Evolutionary conservation across 2,797 vertebrate genomes (phyloP).

Genomic region (Myotis pilosus): DNA sequence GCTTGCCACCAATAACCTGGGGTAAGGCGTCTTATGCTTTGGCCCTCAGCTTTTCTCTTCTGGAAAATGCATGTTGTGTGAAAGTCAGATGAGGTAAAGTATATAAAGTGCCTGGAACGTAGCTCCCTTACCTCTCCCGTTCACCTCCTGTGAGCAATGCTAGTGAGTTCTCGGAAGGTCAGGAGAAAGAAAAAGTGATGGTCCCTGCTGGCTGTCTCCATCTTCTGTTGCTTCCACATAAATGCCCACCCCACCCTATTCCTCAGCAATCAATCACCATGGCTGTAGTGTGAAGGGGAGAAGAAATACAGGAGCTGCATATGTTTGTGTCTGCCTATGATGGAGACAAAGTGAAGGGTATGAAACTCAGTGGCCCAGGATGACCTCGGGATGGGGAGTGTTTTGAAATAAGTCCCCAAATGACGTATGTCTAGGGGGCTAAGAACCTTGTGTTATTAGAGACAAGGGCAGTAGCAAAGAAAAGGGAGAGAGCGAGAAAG

Average conservation of each 20-base stretch:
- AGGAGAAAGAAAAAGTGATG: background rate
- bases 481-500: background rate
- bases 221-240: background rate
- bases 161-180: background rate
- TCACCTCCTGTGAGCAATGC: background rate
- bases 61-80: background rate
- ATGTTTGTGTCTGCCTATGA: background rate
- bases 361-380: background rate
- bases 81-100: background rate
- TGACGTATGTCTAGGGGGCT: background rate
- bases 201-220: background rate
- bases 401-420: background rate
- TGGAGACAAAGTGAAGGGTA: background rate
- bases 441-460: background rate
- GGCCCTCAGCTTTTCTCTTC: background rate
- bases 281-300: background rate
- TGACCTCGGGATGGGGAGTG: background rate
- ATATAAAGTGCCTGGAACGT: background rate
- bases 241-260: background rate
- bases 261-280: accelerated
- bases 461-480: background rate
- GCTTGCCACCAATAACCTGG: background rate
- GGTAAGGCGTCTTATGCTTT: background rate
- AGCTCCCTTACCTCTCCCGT: background rate
- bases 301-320: background rate